Evolutionary conservation across 2,888 invertebrate genomes (phyloP), one percentile per base, ranked within the genome.

Genomic region (Apamea crenata): DNA sequence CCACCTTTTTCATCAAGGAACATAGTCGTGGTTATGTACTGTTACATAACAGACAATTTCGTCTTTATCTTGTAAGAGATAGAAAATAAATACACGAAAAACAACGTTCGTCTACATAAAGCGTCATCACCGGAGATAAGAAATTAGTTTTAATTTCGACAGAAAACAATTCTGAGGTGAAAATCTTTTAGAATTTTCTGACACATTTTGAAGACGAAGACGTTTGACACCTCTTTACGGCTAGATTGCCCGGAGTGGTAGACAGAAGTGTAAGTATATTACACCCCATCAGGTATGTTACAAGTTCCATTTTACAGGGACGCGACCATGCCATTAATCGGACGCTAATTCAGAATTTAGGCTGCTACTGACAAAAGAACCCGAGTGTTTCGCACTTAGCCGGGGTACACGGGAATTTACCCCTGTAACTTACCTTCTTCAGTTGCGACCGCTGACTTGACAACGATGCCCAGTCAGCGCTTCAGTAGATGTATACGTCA

Each of bases 111-210:
- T 73, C 63, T 47, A 16, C 47, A 5, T 16, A 47, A 47, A 47
- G 16, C 47, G 47, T 47, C 47, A 16, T 16, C 47, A 47, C 18
- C 6, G 50, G 50, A 86, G 85, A 85, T 82, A 74, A 86, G 74
- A 85, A 79, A 85, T 85, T 67, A 59, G 75, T 5, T 36, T 66
- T 40, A 79, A 79, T 85, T 66, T 66, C n/a, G 47, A 56, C 66
- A 67, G 40, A 74, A 71, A 68, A 65, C 65, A 78, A 83, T 67
- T 77, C n/a, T 50, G 47, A 36, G n/a, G n/a, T 47, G 40, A 69
- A 78, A 71, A 53, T 72, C 29, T n/a, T 77, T 77, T 69, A 53
- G 44, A 69, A 79, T 74, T 74, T 83, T 76, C 75, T 70, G 40
- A n/a, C 14, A 16, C 12, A 29, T 50, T 71, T 44, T 25, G 25